Conservation (phyloP, 2,888 invertebrate genomes). For the Aphelenchoides bicaudatus region DNA sequence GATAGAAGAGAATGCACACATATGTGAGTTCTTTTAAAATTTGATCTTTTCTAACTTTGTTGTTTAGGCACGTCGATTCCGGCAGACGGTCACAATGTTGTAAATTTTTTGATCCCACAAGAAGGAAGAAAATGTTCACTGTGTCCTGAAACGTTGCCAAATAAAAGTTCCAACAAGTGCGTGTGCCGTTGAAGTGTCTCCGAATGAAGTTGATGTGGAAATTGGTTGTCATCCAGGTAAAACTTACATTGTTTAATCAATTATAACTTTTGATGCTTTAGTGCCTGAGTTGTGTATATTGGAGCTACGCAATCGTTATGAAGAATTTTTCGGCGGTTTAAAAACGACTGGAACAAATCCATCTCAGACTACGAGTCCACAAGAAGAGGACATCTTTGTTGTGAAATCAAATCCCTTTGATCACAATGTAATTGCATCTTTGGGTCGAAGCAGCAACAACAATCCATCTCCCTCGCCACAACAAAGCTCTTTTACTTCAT, state of each 20-base stretch:
- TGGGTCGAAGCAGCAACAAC: conserved; percentile 20
- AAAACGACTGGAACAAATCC: not conserved
- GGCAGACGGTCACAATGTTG: conserved; percentile 30
- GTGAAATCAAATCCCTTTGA: conserved; percentile 20
- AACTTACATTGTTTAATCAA: conserved; percentile 13
- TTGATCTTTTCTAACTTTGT: not conserved
- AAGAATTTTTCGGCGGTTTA: conserved; percentile 37
- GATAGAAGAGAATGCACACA: conserved; percentile 55
- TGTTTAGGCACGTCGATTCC: conserved; percentile 50
- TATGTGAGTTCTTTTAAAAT: conserved; percentile 43
- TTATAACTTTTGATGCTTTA: conserved; percentile 27
- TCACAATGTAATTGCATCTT: not conserved
- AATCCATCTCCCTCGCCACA: conserved; percentile 9
- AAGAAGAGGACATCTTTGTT: conserved; percentile 32
- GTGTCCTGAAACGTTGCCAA: conserved; percentile 34
- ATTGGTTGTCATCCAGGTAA: conserved; percentile 40
- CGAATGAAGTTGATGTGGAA: conserved; percentile 40
- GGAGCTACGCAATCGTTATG: conserved; percentile 41
- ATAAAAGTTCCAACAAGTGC: conserved; percentile 40
- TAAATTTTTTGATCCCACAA: conserved; percentile 47
- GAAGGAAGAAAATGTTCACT: conserved; percentile 48
- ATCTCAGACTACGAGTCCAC: not conserved
- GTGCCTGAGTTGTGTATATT: conserved; percentile 41
- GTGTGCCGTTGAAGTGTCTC: conserved; percentile 46
- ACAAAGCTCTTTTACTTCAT: no score